Percentiles rank a stretch among this genome's conserved stretches.
Conservation (phyloP, 2,113 vertebrate genomes). For the Astur gentilis region DNA sequence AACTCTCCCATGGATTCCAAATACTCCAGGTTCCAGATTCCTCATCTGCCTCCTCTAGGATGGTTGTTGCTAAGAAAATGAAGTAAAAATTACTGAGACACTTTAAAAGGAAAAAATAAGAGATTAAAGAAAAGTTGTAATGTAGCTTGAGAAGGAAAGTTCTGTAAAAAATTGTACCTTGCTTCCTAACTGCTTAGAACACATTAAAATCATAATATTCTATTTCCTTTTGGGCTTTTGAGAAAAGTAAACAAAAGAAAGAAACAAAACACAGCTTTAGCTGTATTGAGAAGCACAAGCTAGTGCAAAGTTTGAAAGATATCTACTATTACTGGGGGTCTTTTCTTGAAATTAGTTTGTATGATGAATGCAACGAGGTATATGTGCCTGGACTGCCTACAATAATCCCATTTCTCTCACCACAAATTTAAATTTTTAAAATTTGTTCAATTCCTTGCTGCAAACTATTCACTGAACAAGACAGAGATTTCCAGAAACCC, state of each 20-base stretch:
- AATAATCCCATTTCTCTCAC: not conserved
- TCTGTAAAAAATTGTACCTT: not conserved
- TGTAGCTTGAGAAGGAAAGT: not conserved
- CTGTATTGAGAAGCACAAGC: not conserved
- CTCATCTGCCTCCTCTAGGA: not conserved
- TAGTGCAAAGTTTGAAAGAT: not conserved
- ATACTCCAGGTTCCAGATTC: not conserved
- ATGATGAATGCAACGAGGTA: not conserved
- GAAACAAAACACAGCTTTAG: not conserved
- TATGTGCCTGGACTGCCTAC: not conserved
- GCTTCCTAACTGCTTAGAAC: not conserved
- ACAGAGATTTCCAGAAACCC: not conserved
- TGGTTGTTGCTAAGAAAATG: not conserved
- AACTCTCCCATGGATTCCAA: not conserved
- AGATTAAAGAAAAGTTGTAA: not conserved
- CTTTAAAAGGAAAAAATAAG: not conserved
- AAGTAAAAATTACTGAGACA: not conserved
- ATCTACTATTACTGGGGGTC: not conserved
- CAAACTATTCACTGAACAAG: not conserved
- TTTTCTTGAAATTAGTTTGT: not conserved
- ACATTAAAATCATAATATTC: not conserved
- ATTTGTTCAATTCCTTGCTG: not conserved
- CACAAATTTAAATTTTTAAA: not conserved
- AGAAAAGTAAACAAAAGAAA: not conserved
- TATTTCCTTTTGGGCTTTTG: not conserved